Conservation (phyloP, 2,113 vertebrate species). For the Bubo scandiacus region DNA sequence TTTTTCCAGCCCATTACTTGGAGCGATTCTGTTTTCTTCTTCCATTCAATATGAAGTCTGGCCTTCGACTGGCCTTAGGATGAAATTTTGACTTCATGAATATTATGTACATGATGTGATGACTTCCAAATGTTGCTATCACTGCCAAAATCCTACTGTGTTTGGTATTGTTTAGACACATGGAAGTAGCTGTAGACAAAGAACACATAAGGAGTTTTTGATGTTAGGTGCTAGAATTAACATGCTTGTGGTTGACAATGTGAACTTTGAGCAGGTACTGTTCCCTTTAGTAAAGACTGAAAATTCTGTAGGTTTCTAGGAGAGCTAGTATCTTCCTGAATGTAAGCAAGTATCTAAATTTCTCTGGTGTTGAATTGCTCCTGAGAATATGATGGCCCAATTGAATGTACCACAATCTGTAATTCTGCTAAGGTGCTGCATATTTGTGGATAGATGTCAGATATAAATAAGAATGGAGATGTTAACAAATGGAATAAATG, state of each 20-base stretch:
- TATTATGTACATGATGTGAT: not conserved
- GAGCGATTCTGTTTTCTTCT: not conserved
- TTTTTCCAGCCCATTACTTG: not conserved
- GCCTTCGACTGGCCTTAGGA: not conserved
- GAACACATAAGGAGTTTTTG: not conserved
- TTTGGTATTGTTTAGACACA: not conserved
- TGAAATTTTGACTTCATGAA: not conserved
- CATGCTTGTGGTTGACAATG: accelerated
- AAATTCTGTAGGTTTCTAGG: not conserved
- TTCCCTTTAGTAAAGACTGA: not conserved
- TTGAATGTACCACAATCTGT: not conserved
- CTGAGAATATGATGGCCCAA: not conserved
- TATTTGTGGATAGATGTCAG: not conserved
- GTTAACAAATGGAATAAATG: not conserved
- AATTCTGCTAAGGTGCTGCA: not conserved
- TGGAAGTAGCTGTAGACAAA: not conserved
- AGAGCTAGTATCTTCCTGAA: not conserved
- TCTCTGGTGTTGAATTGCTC: not conserved
- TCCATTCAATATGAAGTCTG: not conserved
- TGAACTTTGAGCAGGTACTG: not conserved
- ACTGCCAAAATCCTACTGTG: not conserved
- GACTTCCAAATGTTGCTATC: not conserved
- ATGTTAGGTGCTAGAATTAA: not conserved
- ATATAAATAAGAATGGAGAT: not conserved
- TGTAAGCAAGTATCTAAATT: not conserved